These are phyloP conservation scores for Agapornis canus DNA, from an alignment of 2,797 vertebrate genomes.

Conservation along the genomic window DNA sequence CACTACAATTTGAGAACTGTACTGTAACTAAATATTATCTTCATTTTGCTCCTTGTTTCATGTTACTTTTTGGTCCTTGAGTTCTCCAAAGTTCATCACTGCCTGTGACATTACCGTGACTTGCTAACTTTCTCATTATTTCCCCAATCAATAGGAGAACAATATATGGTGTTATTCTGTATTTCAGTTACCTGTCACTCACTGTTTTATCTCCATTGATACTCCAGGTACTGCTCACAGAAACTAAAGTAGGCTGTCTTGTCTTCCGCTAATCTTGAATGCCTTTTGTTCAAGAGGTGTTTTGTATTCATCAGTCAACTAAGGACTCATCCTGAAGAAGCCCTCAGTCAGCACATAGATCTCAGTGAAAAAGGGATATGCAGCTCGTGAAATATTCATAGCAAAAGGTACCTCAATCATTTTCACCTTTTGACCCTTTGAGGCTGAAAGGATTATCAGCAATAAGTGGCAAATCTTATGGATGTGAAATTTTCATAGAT, in stretches of 20 bases:
- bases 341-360: slow-evolving; percentile 88
- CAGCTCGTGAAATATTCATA: slow-evolving; percentile 91
- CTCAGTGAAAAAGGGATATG: slow-evolving; percentile 88
- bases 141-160: slow-evolving; percentile 89
- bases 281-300: slow-evolving; percentile 87
- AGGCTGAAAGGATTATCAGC: slow-evolving; percentile 66
- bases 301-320: slow-evolving; percentile 96
- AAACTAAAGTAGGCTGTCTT: slow-evolving; percentile 92
- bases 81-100: slow-evolving; percentile 81
- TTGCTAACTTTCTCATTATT: slow-evolving; percentile 84
- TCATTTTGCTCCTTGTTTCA: slow-evolving; percentile 93
- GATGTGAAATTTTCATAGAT: slow-evolving; percentile 55
- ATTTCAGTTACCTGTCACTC: slow-evolving; percentile 91
- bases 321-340: slow-evolving; percentile 92
- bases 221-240: slow-evolving; percentile 87
- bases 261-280: slow-evolving; percentile 90
- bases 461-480: slow-evolving; percentile 57
- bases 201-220: slow-evolving; percentile 89
- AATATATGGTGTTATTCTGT: slow-evolving; percentile 91
- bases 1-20: slow-evolving; percentile 86
- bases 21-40: slow-evolving; percentile 98
- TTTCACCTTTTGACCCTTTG: slow-evolving; percentile 89
- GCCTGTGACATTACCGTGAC: slow-evolving; percentile 79
- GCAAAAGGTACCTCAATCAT: slow-evolving; percentile 84
- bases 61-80: slow-evolving; percentile 90